Conservation (phyloP, 1,140 invertebrate species). For the Monomorium pharaonis region DNA sequence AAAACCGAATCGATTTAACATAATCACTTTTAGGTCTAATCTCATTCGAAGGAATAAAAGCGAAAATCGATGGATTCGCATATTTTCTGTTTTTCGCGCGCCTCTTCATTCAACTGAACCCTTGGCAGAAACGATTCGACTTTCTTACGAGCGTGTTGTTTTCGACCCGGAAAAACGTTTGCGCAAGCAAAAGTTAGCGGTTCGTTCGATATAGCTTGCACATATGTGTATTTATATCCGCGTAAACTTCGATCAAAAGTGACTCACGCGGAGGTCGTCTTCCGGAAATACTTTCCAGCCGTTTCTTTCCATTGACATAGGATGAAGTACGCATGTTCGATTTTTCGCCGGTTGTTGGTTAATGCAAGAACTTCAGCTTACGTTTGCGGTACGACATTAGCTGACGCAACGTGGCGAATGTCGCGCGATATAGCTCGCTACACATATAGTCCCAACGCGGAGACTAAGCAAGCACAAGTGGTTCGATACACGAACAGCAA, state of each 20-base stretch:
- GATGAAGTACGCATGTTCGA: conserved; percentile 42
- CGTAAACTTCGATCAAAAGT: conserved; percentile 44
- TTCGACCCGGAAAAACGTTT: not conserved
- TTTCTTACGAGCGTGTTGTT: not conserved
- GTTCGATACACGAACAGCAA: not conserved
- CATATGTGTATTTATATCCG: conserved; percentile 9
- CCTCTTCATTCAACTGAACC: not conserved
- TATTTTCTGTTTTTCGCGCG: not conserved
- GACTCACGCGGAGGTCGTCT: conserved; percentile 52
- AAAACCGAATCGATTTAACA: not conserved
- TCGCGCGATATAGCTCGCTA: not conserved
- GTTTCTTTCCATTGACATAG: conserved; percentile 19
- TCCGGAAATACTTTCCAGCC: conserved; percentile 25
- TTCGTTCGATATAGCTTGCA: conserved; percentile 16
- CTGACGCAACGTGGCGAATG: not conserved
- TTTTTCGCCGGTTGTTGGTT: conserved; percentile 16
- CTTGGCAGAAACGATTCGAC: not conserved
- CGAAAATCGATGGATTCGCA: not conserved
- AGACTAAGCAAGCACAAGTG: not conserved
- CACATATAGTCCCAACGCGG: conserved; percentile 8
- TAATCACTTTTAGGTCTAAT: not conserved
- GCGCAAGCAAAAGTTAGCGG: conserved; percentile 19
- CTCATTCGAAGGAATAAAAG: not conserved
- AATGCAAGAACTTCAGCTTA: conserved; percentile 50
- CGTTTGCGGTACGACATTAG: not conserved